phyloP scores from a whole-genome alignment of 2,888 invertebrate species.

The Dicyrtoma fusca region DNA sequence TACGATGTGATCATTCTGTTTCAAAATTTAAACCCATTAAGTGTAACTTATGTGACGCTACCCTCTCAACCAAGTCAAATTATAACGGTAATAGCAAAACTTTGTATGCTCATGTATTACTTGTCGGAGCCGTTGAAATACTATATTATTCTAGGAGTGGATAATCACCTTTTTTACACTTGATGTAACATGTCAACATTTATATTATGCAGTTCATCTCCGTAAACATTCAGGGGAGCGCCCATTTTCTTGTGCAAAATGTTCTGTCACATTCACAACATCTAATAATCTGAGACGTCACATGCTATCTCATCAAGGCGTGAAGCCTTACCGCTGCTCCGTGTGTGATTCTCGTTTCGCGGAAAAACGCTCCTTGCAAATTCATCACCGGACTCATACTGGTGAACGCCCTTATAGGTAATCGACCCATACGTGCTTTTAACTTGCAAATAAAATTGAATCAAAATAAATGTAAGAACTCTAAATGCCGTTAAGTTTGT shows the following conservation, averaged over 20 bases:
- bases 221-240: slow-evolving; percentile 34
- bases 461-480: no score
- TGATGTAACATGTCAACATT: background rate
- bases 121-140: no score
- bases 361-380: slow-evolving; percentile 38
- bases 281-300: slow-evolving; percentile 43
- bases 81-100: slow-evolving; percentile 13
- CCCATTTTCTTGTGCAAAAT: slow-evolving; percentile 40
- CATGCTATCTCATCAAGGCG: slow-evolving; percentile 40
- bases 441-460: no score
- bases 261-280: slow-evolving; percentile 38
- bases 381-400: slow-evolving; percentile 37
- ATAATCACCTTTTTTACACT: no score
- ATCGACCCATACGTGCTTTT: no score
- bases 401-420: slow-evolving; percentile 37
- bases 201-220: slow-evolving; percentile 31
- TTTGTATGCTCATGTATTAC: background rate
- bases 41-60: slow-evolving; percentile 5
- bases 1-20: slow-evolving; percentile 2
- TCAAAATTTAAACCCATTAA: slow-evolving; percentile 3
- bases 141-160: no score
- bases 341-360: slow-evolving; percentile 40
- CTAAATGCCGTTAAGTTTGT: no score
- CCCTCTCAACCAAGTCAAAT: slow-evolving; percentile 21
- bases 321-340: slow-evolving; percentile 42